Percentiles rank a stretch among this genome's conserved stretches.
Conservation (phyloP, 2,888 invertebrate genomes). For the Eumerus sabulonum region DNA sequence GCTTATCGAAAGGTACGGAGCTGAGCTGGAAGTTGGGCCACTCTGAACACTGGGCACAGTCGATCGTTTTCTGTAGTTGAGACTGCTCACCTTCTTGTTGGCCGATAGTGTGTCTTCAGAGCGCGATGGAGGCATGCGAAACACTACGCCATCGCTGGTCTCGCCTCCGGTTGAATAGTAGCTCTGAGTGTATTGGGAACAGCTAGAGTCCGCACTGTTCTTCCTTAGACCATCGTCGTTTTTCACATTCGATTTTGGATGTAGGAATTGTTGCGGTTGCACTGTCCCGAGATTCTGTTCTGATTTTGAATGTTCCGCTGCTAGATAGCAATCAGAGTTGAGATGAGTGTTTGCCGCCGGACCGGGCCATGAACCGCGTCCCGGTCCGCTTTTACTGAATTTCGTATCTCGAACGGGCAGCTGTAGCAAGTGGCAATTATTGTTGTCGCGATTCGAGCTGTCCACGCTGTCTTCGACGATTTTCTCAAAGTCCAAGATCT, state of each 20-base stretch:
- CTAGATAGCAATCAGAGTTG: conserved; percentile 79
- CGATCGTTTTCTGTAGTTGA: conserved; percentile 72
- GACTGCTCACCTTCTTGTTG: conserved; percentile 79
- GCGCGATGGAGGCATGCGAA: conserved; percentile 86
- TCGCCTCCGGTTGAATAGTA: conserved; percentile 78
- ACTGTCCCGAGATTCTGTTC: conserved; percentile 83
- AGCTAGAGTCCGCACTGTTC: conserved; percentile 82
- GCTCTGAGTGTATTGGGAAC: conserved; percentile 80
- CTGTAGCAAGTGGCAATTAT: conserved; percentile 76
- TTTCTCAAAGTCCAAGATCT: conserved; percentile 76
- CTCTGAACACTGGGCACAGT: conserved; percentile 46
- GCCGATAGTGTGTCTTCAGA: conserved; percentile 87
- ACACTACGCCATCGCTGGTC: conserved; percentile 72
- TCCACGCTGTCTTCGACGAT: conserved; percentile 69
- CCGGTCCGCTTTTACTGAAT: conserved; percentile 87
- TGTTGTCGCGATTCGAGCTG: conserved; percentile 36
- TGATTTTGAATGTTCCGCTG: conserved; percentile 89
- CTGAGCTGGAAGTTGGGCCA: conserved; percentile 79
- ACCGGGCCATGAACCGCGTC: conserved; percentile 92
- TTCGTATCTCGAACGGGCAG: conserved; percentile 83
- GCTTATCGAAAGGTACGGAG: conserved; percentile 83
- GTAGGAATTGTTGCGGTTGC: conserved; percentile 57
- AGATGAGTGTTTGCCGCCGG: conserved; percentile 81
- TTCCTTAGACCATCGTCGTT: conserved; percentile 80
- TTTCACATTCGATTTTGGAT: conserved; percentile 69